Conservation (phyloP, 2,113 vertebrate species). For the Istiophorus platypterus region DNA sequence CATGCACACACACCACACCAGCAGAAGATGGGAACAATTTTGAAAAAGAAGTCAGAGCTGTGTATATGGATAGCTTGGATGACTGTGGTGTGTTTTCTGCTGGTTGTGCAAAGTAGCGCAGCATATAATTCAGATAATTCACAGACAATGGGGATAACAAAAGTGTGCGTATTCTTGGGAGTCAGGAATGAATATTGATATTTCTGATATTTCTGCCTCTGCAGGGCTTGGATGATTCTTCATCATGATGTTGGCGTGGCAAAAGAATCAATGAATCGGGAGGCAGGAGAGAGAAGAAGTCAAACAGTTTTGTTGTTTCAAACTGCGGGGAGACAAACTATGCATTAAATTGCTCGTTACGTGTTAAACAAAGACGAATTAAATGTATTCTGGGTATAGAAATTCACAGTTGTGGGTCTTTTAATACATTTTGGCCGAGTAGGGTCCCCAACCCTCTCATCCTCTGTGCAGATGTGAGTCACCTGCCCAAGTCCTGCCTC, state of each 20-base stretch:
- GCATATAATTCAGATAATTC: slow-evolving; percentile 48
- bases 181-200: slow-evolving; percentile 18
- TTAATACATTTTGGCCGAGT: neutral
- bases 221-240: slow-evolving; percentile 26
- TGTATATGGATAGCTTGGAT: slow-evolving; percentile 7
- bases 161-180: slow-evolving; percentile 2
- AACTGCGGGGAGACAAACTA: slow-evolving; percentile 11
- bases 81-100: slow-evolving; percentile 20
- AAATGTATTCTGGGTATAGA: slow-evolving; percentile 12
- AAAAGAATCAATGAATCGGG: neutral
- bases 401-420: neutral
- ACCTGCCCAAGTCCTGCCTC: slow-evolving; percentile 30
- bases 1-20: too few relatives aligned
- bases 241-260: slow-evolving; percentile 2
- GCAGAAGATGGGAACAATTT: neutral
- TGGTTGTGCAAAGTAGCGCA: slow-evolving; percentile 27
- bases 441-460: neutral
- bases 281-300: neutral
- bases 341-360: neutral
- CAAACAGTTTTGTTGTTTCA: neutral
- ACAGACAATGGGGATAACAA: slow-evolving; percentile 19
- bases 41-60: neutral
- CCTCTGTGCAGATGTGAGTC: slow-evolving; percentile 50
- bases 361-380: neutral
- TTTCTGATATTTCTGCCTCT: too few relatives aligned